Base-by-base conservation (phyloP, 2,113 vertebrate genomes). In the Hydrochoerus hydrochaeris region DNA sequence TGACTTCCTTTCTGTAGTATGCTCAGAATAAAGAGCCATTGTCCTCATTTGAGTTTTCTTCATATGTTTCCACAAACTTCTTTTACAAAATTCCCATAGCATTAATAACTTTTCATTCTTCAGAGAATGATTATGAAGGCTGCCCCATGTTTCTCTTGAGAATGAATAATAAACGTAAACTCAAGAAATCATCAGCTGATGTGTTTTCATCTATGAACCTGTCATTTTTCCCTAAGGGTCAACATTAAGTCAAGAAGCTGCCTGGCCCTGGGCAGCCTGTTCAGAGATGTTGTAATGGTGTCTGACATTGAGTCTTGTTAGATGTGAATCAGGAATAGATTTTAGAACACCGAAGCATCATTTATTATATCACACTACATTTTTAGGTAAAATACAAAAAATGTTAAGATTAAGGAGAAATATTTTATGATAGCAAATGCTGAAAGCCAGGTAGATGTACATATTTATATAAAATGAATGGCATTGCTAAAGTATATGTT, bases 401-500 rank as follows among this genome's bases (percentile, higher is more conserved):
- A 94, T 54, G 46, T 9, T 62, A 86, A 90, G 16, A 88, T 85
- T 30, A 13, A 41, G 86, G 46, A 81, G 7, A 75, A 80, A 93
- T 73, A 7, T 93, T 88, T 38, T 83, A 71, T 13, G 85, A 88
- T 49, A 86, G 32, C 38, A 96, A 97, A 75, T 73, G 11, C 49
- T 89, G 6, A 65, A 20, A 19, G 17, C n/a, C 32, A 77, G 54
- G 16, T 58, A 22, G 5, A 58, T 58, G 6, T 58, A 58, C 20
- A 58, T 8, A 7, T 3, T 22, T 7, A 58, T 58, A 58, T 58
- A 58, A 58, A 58, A 58, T 58, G 20, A 58, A 58, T 82, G 30
- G 41, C 62, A 28, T 67, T 85, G 57, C 7, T 30, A 49, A 88
- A n/a, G 52, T 65, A 7, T 88, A 58, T 5, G 0, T 84, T 94